phyloP scores from a whole-genome alignment of 2,113 vertebrate species.

The Xenopus laevis region DNA sequence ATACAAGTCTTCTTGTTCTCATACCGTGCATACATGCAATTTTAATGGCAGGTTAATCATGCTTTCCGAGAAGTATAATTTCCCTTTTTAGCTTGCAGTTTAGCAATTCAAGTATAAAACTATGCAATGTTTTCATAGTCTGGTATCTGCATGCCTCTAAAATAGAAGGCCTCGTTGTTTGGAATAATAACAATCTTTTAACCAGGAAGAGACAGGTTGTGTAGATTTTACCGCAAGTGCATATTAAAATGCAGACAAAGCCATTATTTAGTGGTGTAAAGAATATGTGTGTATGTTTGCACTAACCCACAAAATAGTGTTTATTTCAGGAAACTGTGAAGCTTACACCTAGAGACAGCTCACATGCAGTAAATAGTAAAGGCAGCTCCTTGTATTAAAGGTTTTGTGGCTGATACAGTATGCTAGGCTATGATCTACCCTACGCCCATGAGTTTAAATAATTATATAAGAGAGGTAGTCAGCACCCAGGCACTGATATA shows the following conservation, averaged over 20 bases:
- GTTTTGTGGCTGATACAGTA: background rate
- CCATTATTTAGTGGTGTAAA: slow-evolving; percentile 93
- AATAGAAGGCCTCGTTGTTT: slow-evolving; percentile 61
- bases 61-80: slow-evolving; percentile 60
- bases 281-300: slow-evolving; percentile 72
- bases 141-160: slow-evolving; percentile 64
- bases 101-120: slow-evolving; percentile 69
- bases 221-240: slow-evolving; percentile 73
- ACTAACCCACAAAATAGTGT: slow-evolving; percentile 94
- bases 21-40: slow-evolving; percentile 61
- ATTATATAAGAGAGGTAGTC: too few species aligned
- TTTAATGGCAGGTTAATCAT: slow-evolving; percentile 59
- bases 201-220: slow-evolving; percentile 69
- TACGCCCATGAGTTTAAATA: too few species aligned
- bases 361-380: slow-evolving; percentile 38
- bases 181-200: slow-evolving; percentile 71
- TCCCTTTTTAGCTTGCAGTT: slow-evolving; percentile 65
- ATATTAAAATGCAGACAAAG: slow-evolving; percentile 89
- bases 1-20: slow-evolving; percentile 2
- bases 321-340: slow-evolving; percentile 87
- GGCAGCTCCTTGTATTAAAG: background rate
- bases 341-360: slow-evolving; percentile 87
- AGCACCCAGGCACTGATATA: too few species aligned
- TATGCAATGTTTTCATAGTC: slow-evolving; percentile 66
- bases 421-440: too few species aligned